Evolutionary conservation across 2,888 invertebrate species (phyloP).

Genomic region (Cerceris ruficornis): DNA sequence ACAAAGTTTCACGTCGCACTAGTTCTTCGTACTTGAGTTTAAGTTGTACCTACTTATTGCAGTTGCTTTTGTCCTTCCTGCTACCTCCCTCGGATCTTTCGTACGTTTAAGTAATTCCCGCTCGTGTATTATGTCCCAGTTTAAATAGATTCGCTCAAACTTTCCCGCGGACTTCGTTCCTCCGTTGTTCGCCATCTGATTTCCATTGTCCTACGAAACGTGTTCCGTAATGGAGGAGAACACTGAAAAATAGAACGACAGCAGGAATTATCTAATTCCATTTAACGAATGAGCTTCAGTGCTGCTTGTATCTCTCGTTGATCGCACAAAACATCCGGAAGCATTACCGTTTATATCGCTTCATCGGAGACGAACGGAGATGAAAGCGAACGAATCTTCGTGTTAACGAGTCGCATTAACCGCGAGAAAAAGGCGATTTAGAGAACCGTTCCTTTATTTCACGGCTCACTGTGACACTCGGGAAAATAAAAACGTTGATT

Average conservation of each 20-base stretch:
- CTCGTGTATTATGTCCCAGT: conserved; percentile 13
- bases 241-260: background rate
- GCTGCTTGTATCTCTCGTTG: too few relatives aligned
- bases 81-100: conserved; percentile 23
- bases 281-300: too few relatives aligned
- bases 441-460: too few relatives aligned
- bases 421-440: too few relatives aligned
- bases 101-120: conserved; percentile 35
- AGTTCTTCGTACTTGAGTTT: conserved; percentile 27
- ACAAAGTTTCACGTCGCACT: conserved; percentile 36
- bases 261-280: background rate
- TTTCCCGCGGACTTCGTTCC: conserved; percentile 25
- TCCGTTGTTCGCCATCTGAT: conserved; percentile 1
- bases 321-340: too few relatives aligned
- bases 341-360: too few relatives aligned
- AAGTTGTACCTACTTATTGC: conserved; percentile 47
- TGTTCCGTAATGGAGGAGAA: background rate
- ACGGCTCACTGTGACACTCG: too few relatives aligned
- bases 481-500: too few relatives aligned
- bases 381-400: too few relatives aligned
- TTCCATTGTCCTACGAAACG: background rate
- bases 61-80: conserved; percentile 36
- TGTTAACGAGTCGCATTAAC: too few relatives aligned
- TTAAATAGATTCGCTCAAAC: conserved; percentile 33
- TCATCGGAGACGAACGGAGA: too few relatives aligned